phyloP scores from a whole-genome alignment of 1,140 invertebrate species.

The Diabrotica undecimpunctata region DNA sequence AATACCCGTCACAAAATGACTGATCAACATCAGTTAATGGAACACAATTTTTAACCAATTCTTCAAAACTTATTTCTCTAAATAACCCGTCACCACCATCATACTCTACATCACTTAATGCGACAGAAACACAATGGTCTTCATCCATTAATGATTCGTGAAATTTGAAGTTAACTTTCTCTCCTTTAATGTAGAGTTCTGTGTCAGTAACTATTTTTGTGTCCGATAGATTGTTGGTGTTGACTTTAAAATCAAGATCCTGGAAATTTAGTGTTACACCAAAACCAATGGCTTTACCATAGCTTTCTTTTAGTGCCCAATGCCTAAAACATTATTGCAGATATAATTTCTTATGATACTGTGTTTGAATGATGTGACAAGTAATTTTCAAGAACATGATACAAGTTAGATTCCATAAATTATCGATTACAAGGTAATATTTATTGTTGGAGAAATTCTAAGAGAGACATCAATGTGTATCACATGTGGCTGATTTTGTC shows the following conservation, averaged over 20 bases:
- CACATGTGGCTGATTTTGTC: no score
- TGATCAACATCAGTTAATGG: constrained; percentile 53
- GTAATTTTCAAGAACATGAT: no score
- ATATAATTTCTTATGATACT: no score
- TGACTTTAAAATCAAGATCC: constrained; percentile 71
- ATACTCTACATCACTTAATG: constrained; percentile 46
- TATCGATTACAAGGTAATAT: no score
- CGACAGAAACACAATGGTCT: constrained; percentile 78
- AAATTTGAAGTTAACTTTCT: constrained; percentile 71
- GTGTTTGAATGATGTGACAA: no score
- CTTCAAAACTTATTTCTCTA: constrained; percentile 51
- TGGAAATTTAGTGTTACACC: constrained; percentile 78
- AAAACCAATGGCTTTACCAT: constrained; percentile 84
- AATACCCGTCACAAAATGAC: constrained; percentile 50
- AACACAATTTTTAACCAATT: constrained; percentile 55
- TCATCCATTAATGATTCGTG: constrained; percentile 82
- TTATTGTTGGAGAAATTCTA: no score
- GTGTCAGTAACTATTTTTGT: constrained; percentile 62
- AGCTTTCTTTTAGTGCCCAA: constrained; percentile 96
- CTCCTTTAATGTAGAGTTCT: constrained; percentile 60
- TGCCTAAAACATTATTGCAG: constrained; percentile 41
- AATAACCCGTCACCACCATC: constrained; percentile 41
- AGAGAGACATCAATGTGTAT: no score
- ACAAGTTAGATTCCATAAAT: no score
- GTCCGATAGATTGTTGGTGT: constrained; percentile 48